Percentiles rank a stretch among this genome's conserved stretches.
Conservation (phyloP, 2,113 vertebrate genomes). For the Perognathus longimembris region DNA sequence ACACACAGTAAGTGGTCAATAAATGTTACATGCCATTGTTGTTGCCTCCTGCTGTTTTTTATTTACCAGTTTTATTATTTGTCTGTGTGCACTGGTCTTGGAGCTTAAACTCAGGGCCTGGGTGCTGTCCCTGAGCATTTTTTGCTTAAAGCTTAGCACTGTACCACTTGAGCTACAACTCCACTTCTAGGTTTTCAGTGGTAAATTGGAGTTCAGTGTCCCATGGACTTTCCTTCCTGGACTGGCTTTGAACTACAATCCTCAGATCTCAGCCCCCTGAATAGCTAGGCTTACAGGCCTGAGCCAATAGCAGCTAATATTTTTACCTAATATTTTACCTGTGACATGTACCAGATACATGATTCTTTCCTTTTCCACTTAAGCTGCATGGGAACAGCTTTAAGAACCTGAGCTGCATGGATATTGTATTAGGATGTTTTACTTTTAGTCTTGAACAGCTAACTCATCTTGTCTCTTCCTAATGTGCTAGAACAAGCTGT, state of each 20-base stretch:
- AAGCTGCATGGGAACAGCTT: not conserved
- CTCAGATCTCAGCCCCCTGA: too few relatives aligned
- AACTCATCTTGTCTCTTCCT: constrained; percentile 46
- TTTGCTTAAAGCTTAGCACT: too few relatives aligned
- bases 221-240: too few relatives aligned
- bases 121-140: too few relatives aligned
- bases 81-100: too few relatives aligned
- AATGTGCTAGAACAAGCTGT: constrained; percentile 55
- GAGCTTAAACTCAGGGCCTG: too few relatives aligned
- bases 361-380: not conserved
- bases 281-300: too few relatives aligned
- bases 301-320: too few relatives aligned
- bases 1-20: not conserved
- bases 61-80: constrained; percentile 3
- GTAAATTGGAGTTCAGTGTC: too few relatives aligned
- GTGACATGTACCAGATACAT: not conserved
- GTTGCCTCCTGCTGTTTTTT: not conserved
- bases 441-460: constrained; percentile 34
- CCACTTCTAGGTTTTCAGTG: too few relatives aligned
- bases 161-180: too few relatives aligned
- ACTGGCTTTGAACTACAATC: too few relatives aligned
- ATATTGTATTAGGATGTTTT: not conserved
- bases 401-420: not conserved
- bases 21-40: not conserved
- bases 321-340: not conserved